phyloP scores from a whole-genome alignment of 2,888 invertebrate species.

The Melinaea menophilus region DNA sequence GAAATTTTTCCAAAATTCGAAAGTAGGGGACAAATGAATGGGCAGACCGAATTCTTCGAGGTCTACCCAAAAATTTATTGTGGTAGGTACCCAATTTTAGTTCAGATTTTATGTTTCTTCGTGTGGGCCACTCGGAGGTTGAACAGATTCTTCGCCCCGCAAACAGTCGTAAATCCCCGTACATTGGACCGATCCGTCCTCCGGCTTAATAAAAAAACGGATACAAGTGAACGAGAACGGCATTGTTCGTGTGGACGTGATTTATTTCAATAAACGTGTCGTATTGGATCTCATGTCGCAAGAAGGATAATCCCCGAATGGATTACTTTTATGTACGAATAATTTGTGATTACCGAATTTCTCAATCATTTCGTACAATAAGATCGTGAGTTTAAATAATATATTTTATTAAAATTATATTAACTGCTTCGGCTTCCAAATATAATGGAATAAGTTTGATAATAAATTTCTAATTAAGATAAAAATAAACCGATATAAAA shows the following conservation, averaged over 20 bases:
- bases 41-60: too few species aligned
- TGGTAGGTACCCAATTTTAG: constrained; percentile 22
- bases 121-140: constrained; percentile 26
- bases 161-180: constrained; percentile 38
- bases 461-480: constrained; percentile 1
- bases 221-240: constrained; percentile 36
- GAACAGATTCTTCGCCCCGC: constrained; percentile 31
- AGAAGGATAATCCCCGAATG: constrained; percentile 24
- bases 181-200: constrained; percentile 57
- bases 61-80: too few species aligned
- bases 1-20: too few species aligned
- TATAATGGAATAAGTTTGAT: neutral
- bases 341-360: constrained; percentile 19
- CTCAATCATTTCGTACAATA: neutral
- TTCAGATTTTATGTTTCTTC: constrained; percentile 25
- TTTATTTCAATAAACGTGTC: constrained; percentile 58
- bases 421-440: neutral
- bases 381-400: too few species aligned
- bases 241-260: constrained; percentile 49
- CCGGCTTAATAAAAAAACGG: constrained; percentile 38
- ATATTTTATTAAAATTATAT: neutral
- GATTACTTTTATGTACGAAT: constrained; percentile 26
- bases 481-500: neutral
- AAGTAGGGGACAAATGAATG: too few species aligned
- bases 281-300: constrained; percentile 34